Conservation (phyloP, 1,140 invertebrate genomes). For the Octopus sinensis region DNA sequence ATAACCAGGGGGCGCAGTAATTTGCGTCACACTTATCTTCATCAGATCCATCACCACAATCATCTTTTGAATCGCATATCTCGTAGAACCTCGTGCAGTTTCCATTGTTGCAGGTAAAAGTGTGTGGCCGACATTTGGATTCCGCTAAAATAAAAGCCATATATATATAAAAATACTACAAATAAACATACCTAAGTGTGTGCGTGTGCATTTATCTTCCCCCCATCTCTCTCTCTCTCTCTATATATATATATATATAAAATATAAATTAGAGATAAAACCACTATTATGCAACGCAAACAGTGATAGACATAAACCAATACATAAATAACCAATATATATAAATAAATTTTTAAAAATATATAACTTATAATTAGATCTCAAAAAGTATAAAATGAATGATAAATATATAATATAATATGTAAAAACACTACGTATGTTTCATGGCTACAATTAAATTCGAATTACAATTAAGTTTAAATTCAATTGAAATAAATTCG, state of each 20-base stretch:
- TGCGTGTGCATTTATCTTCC: neutral
- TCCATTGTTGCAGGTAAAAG: slow-evolving; percentile 89
- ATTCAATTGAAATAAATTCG: too few species aligned
- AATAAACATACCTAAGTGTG: neutral
- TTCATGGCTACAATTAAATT: too few species aligned
- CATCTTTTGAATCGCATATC: slow-evolving; percentile 88
- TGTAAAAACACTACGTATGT: too few species aligned
- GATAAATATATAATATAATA: too few species aligned
- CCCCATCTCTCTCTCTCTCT: neutral
- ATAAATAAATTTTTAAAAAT: too few species aligned
- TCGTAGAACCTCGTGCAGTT: slow-evolving; percentile 87
- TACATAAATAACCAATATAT: too few species aligned
- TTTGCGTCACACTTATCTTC: slow-evolving; percentile 64
- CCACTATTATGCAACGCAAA: too few species aligned
- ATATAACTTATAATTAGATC: too few species aligned
- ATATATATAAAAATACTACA: neutral
- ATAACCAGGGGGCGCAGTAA: slow-evolving; percentile 50
- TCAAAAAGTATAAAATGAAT: too few species aligned
- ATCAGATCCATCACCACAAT: slow-evolving; percentile 84
- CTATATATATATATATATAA: neutral
- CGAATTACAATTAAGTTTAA: too few species aligned
- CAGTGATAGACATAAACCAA: too few species aligned
- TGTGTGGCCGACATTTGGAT: slow-evolving; percentile 71
- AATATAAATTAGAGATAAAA: neutral
- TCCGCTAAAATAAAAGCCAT: slow-evolving; percentile 34